A percentile compares a stretch with the other conserved stretches of the same genome.
phyloP scores from a whole-genome alignment of 2,888 invertebrate species.

The Hemicrepidius hirtus region DNA sequence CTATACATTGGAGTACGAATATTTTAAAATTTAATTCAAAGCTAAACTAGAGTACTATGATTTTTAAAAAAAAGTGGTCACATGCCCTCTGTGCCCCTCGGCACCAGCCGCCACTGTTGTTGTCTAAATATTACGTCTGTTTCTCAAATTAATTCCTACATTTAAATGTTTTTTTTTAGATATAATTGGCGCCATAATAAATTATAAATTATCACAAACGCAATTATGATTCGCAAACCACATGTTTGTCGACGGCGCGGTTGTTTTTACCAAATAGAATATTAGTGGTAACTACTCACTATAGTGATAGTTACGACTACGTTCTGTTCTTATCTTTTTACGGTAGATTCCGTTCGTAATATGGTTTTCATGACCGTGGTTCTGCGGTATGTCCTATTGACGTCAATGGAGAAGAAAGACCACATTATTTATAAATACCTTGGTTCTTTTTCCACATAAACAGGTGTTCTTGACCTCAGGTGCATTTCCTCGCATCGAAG shows the following conservation, averaged over 20 bases:
- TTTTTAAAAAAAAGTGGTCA: no score
- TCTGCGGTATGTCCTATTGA: constrained; percentile 14
- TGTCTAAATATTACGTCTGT: neutral
- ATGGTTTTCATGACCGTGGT: neutral
- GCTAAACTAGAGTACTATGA: no score
- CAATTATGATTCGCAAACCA: constrained; percentile 16
- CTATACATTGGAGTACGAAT: no score
- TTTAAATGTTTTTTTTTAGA: neutral
- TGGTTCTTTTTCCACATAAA: neutral
- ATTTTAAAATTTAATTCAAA: no score
- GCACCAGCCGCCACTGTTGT: no score
- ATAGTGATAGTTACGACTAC: no score
- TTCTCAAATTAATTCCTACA: neutral
- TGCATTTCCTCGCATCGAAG: neutral
- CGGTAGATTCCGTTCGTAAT: neutral
- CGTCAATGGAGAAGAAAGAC: constrained; percentile 7
- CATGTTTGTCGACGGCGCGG: constrained; percentile 2
- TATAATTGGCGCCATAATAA: constrained; percentile 6
- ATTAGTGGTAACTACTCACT: neutral
- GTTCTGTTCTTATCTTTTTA: no score
- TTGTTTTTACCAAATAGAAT: neutral
- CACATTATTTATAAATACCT: neutral
- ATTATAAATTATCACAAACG: neutral
- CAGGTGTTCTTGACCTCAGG: neutral
- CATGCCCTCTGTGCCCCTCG: no score